Conservation (phyloP, 2,888 invertebrate species). For the Frankliniella fusca region DNA sequence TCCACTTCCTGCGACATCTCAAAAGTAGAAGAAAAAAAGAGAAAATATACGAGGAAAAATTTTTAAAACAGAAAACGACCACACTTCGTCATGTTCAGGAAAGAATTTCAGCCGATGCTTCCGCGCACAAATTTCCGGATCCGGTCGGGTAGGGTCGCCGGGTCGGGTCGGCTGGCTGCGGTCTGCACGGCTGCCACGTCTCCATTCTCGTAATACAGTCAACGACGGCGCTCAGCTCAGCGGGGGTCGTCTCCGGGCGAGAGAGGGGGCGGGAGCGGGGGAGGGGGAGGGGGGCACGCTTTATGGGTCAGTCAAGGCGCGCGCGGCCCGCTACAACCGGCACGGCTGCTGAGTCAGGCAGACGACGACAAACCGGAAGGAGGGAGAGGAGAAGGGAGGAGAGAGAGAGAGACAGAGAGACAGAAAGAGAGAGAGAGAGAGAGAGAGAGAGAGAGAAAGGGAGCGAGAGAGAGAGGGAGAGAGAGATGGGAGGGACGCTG, state of each 20-base stretch:
- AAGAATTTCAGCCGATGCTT: no score
- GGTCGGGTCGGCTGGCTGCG: background rate
- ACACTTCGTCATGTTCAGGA: no score
- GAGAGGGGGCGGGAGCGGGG: background rate
- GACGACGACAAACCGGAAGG: background rate
- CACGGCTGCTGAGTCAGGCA: background rate
- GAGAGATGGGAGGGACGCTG: background rate
- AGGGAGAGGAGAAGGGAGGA: background rate
- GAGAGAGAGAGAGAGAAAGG: background rate
- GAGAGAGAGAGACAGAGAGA: background rate
- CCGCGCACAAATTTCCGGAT: no score
- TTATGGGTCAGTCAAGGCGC: slow-evolving; percentile 12
- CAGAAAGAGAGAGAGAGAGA: background rate
- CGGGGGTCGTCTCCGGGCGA: background rate
- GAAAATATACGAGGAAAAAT: no score
- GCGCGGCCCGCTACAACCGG: background rate
- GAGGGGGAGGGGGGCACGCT: background rate
- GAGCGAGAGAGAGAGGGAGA: background rate
- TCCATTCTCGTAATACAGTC: slow-evolving; percentile 15
- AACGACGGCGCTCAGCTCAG: background rate
- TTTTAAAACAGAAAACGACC: no score
- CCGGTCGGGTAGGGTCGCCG: background rate
- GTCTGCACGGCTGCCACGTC: background rate
- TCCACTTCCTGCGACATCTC: no score
- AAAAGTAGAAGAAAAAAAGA: no score